Conservation (phyloP, 2,113 vertebrate species). For the Pyxicephalus adspersus region DNA sequence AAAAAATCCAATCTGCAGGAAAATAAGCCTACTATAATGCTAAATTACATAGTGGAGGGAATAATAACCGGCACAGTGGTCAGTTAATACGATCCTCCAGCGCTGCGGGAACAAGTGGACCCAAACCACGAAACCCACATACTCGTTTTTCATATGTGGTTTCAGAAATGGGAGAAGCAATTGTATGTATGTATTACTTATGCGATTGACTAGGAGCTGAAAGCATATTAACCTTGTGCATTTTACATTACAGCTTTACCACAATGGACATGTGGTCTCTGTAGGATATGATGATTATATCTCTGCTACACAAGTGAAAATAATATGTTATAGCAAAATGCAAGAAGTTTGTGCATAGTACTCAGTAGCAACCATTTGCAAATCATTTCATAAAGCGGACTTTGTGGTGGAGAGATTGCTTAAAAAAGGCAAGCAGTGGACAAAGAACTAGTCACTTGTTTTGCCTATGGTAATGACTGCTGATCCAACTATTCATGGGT, state of each 20-base stretch:
- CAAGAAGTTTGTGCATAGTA: not conserved
- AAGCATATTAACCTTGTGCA: constrained; percentile 5
- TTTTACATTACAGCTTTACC: not conserved
- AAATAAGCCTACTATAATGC: constrained; percentile 5
- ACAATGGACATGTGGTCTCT: not conserved
- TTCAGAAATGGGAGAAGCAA: constrained; percentile 1
- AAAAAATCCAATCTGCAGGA: not conserved
- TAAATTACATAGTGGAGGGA: constrained; percentile 22
- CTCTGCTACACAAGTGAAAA: not conserved
- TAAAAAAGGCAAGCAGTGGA: too few species aligned
- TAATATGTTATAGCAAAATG: not conserved
- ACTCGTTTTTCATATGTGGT: constrained; percentile 12
- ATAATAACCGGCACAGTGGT: constrained; percentile 11
- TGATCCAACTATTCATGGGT: too few species aligned
- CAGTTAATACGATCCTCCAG: constrained; percentile 19
- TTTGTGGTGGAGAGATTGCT: too few species aligned
- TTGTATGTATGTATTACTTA: constrained; percentile 24
- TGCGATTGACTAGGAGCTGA: constrained; percentile 2
- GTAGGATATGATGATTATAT: not conserved
- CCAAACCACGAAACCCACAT: constrained; percentile 1
- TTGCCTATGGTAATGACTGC: too few species aligned
- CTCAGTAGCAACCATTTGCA: not conserved
- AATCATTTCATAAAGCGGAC: too few species aligned
- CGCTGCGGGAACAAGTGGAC: constrained; percentile 8
- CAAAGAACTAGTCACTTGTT: too few species aligned